Percentiles rank a stretch among this genome's conserved stretches.
Conservation (phyloP, 2,113 vertebrate species). For the Nothocercus julius region DNA sequence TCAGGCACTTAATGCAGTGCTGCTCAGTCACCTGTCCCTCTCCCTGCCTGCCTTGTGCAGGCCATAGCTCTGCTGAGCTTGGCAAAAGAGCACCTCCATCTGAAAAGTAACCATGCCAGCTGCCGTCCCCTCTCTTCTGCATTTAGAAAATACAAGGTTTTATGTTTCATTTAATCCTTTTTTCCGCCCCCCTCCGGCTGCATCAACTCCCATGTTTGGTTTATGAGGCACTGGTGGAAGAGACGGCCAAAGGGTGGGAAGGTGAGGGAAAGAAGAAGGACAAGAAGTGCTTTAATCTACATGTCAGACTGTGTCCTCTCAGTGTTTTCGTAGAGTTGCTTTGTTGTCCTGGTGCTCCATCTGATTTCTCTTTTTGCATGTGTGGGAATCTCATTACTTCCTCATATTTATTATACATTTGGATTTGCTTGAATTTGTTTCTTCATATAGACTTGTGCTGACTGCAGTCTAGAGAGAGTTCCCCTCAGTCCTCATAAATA, state of each 20-base stretch:
- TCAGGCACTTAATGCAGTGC: neutral
- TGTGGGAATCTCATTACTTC: neutral
- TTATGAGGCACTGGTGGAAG: neutral
- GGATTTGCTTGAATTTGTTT: neutral
- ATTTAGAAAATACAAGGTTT: neutral
- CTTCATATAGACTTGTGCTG: neutral
- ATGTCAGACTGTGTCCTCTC: neutral
- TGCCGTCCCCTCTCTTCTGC: neutral
- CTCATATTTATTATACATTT: neutral
- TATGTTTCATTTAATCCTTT: neutral
- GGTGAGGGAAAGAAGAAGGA: neutral
- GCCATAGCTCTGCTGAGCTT: neutral
- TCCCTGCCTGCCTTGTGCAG: accelerated
- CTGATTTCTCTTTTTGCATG: neutral
- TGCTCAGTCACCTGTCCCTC: neutral
- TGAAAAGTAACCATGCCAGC: neutral
- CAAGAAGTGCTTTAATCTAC: neutral
- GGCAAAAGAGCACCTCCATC: neutral
- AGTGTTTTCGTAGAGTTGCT: neutral
- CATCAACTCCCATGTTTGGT: neutral
- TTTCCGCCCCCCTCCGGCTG: too few species aligned
- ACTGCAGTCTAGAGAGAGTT: neutral
- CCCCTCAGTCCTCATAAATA: neutral
- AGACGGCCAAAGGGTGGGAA: neutral
- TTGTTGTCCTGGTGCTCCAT: neutral